A percentile compares a stretch with the other conserved stretches of the same genome.
Conservation (phyloP, 2,797 vertebrate species). For the Molossus alvarezi region DNA sequence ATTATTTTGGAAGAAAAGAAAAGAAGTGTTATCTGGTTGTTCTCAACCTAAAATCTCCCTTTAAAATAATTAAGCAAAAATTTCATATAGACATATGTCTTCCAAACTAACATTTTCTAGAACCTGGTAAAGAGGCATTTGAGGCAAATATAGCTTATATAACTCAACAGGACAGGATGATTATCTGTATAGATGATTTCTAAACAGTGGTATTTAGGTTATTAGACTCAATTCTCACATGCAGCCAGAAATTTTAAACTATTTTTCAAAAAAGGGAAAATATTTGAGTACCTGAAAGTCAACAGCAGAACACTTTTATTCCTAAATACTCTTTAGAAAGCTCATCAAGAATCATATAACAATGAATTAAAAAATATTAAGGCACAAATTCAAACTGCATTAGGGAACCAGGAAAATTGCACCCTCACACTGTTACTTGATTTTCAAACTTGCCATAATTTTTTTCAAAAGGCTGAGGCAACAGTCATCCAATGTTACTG, state of each 20-base stretch:
- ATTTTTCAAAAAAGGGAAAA: conserved; percentile 48
- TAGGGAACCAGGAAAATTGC: conserved; percentile 52
- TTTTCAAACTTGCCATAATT: conserved; percentile 72
- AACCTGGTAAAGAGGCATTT: conserved; percentile 63
- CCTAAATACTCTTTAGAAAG: conserved; percentile 56
- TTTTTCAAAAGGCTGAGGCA: conserved; percentile 73
- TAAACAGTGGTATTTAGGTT: conserved; percentile 54
- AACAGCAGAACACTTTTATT: conserved; percentile 53
- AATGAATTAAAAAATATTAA: conserved; percentile 64
- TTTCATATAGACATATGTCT: conserved; percentile 67
- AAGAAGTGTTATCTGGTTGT: conserved; percentile 34
- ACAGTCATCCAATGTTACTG: conserved; percentile 66
- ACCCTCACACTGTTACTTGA: conserved; percentile 62
- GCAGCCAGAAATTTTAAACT: conserved; percentile 62
- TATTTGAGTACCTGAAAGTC: conserved; percentile 53
- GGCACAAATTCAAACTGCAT: conserved; percentile 44
- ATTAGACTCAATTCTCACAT: conserved; percentile 53
- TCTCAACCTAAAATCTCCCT: conserved; percentile 46
- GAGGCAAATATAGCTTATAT: conserved; percentile 54
- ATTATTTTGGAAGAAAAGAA: conserved; percentile 62
- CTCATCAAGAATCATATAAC: conserved; percentile 57
- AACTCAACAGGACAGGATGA: conserved; percentile 49
- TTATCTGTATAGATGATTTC: conserved; percentile 60
- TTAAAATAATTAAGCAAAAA: conserved; percentile 63
- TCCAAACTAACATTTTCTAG: conserved; percentile 63